Base-by-base conservation (phyloP, 2,797 vertebrate species). In the Sphaeramia orbicularis region DNA sequence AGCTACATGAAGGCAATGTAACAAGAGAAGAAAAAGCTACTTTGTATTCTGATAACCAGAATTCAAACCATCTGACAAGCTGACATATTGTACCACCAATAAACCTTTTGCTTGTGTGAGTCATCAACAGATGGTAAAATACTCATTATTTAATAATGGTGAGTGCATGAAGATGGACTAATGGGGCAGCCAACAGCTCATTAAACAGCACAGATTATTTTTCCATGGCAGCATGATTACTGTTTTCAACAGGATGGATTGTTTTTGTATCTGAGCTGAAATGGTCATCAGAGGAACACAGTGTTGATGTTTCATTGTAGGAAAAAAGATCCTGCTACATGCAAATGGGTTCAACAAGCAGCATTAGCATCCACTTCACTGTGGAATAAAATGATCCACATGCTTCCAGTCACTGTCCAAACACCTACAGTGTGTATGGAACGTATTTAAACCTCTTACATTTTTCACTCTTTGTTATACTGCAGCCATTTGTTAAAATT, bases 121-220 rank as follows among this genome's bases (percentile, higher is more conserved):
- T 49, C 6, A 15, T 67, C 52, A 57, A 51, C 36, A 35, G 42
- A 55, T 10, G 40, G 10, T 52, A 16, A 44, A 55, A 50, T 41
- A 40, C 5, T 72, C 38, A 67, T 71, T 32, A 65, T 59, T 66
- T n/a, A 74, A 65, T 61, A 36, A 40, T 10, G 36, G 18, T 13
- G 43, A 62, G 10, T 41, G 50, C 51, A 27, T 43, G 63, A 42
- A 60, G 64, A 74, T n/a, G 2, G 43, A 50, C 67, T 60, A 67
- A 78, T 56, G 54, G 61, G 62, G 60, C 57, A 66, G 52, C 56
- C 48, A 4, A 56, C 9, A 50, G 53, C 50, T 78, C 60, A 47
- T 73, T 78, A 76, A 66, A 11, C 21, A 40, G 48, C 41, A 24
- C 32, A 45, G 30, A 69, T 70, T 19, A 58, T 65, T 56, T 71